Evolutionary conservation across 2,797 vertebrate species (phyloP), one percentile per base, ranked within the genome.

Genomic region (Phataginus tricuspis): DNA sequence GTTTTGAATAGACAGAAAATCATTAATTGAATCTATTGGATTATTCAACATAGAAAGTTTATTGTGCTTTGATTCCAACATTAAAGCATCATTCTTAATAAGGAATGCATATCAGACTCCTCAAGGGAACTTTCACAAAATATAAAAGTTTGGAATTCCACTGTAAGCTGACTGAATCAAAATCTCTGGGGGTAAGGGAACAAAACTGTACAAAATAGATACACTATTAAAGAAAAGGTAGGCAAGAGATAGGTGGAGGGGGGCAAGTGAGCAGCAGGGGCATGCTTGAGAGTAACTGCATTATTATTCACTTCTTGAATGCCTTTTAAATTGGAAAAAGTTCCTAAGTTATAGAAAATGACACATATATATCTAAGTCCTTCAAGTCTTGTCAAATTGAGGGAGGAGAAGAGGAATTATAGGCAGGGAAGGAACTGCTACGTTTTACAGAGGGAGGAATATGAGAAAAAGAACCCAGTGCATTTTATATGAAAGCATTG

Each of bases 1-100:
- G 68, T 85, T 94, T 92, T n/a, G 7, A 34, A 94, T 19, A 95
- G 59, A 94, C 94, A 95, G 75, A 96, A 95, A 96, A 96, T 97
- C 39, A 53, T 96, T 45, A 96, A 96, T 92, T 96, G 96, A 93
- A 95, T 94, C 72, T 92, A 45, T 31, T 92, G 75, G 92, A 86
- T 95, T 95, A 95, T 92, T 92, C 63, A 95, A 94, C 21, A 75
- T 61, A 88, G 63, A 91, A 87, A 87, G 37, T 16, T 78, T 92
- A 86, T 92, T 96, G 66, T 92, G 77, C 77, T 95, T 97, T 93
- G 42, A 95, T 94, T 94, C 57, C 25, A 91, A 85, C 72, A 90
- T 51, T 89, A 84, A 94, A 95, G 21, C 66, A 90, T 92, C 53
- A 63, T 91, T 96, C 51, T 94, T 96, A 95, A 91, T 92, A 94